A percentile compares a stretch with the other conserved stretches of the same genome.
These are phyloP conservation scores for Cordylochernes scorpioides DNA, from an alignment of 2,888 invertebrate genomes.

Conservation along the genomic window DNA sequence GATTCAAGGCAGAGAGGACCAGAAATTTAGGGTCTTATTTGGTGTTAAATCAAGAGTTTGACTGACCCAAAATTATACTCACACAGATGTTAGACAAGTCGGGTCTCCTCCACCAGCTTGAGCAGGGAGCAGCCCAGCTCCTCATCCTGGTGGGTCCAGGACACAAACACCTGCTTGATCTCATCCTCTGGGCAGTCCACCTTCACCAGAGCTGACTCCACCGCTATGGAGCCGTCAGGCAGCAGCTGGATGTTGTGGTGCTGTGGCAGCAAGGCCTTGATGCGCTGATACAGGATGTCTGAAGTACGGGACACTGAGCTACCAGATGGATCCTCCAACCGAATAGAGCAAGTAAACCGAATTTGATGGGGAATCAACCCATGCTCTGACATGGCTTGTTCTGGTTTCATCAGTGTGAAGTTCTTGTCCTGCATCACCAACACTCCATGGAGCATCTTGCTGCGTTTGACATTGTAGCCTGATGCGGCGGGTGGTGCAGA, in stretches of 20 bases:
- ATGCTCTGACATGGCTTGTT: slow-evolving; percentile 59
- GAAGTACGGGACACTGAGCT: slow-evolving; percentile 43
- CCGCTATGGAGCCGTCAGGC: slow-evolving; percentile 46
- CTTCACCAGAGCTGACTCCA: slow-evolving; percentile 71
- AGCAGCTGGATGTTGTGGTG: slow-evolving; percentile 37
- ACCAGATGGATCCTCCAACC: slow-evolving; percentile 43
- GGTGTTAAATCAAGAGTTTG: too few species aligned
- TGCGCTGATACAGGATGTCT: slow-evolving; percentile 42
- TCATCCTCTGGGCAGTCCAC: slow-evolving; percentile 52
- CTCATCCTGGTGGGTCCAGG: slow-evolving; percentile 84
- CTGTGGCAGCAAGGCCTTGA: slow-evolving; percentile 41
- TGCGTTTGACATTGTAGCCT: too few species aligned
- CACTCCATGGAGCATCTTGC: slow-evolving; percentile 63
- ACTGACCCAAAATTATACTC: too few species aligned
- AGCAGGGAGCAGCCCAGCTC: slow-evolving; percentile 70
- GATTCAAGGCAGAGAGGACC: too few species aligned
- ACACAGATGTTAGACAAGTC: too few species aligned
- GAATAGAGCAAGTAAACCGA: slow-evolving; percentile 55
- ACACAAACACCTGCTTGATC: slow-evolving; percentile 61
- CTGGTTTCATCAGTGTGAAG: slow-evolving; percentile 57
- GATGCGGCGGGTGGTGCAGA: too few species aligned
- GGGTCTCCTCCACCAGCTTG: slow-evolving; percentile 24
- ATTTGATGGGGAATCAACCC: slow-evolving; percentile 48
- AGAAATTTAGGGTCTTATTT: too few species aligned
- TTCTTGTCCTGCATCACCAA: slow-evolving; percentile 63